Conservation (phyloP, 1,140 invertebrate genomes). For the Philaenus spumarius region DNA sequence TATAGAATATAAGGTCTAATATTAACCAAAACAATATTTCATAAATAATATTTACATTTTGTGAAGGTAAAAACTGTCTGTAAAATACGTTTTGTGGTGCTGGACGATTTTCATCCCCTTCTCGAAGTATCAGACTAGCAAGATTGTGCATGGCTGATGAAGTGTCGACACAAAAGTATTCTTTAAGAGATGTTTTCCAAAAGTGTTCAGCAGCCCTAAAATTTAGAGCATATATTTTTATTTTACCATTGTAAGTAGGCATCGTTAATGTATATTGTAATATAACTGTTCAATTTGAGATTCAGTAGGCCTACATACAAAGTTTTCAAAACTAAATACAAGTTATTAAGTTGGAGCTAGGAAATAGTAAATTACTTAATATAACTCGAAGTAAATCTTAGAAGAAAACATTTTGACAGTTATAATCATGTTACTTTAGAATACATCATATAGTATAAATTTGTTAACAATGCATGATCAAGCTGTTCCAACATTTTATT, state of each 20-base stretch:
- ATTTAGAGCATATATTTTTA: slow-evolving; percentile 13
- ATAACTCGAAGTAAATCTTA: no score
- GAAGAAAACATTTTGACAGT: no score
- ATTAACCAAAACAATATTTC: neutral
- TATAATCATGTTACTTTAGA: no score
- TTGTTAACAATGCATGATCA: no score
- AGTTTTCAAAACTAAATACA: slow-evolving; percentile 2
- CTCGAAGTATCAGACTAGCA: slow-evolving; percentile 58
- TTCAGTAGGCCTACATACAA: no score
- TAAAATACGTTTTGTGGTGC: slow-evolving; percentile 57
- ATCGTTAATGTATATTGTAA: no score
- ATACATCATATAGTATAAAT: no score
- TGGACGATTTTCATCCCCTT: slow-evolving; percentile 51
- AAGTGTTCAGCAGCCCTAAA: slow-evolving; percentile 60
- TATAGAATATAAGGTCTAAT: no score
- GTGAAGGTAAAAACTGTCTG: slow-evolving; percentile 70
- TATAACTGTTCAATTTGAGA: no score
- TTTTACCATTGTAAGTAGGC: no score
- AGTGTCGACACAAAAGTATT: slow-evolving; percentile 76
- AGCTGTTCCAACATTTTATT: no score
- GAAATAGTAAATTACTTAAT: neutral
- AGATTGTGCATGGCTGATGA: slow-evolving; percentile 75
- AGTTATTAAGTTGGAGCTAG: slow-evolving; percentile 15
- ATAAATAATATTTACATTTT: slow-evolving; percentile 41
- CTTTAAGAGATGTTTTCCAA: slow-evolving; percentile 64